A percentile compares a stretch with the other conserved stretches of the same genome.
Conservation (phyloP, 2,113 vertebrate species). For the Xyrauchen texanus region DNA sequence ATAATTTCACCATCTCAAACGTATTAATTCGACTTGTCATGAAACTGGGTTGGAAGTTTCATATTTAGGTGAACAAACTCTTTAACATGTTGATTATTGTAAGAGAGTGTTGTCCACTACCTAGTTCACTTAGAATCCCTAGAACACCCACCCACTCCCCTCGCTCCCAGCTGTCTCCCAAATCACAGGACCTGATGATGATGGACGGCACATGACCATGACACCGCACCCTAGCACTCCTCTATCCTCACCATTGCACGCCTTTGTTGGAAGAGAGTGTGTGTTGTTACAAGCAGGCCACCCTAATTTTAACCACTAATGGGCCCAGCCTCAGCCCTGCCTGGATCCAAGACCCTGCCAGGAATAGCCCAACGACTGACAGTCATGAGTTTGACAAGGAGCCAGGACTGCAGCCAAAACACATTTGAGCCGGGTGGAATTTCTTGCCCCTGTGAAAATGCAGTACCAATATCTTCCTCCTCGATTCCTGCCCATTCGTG, state of each 20-base stretch:
- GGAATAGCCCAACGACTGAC: slow-evolving; percentile 82
- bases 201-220: slow-evolving; percentile 62
- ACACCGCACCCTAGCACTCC: slow-evolving; percentile 58
- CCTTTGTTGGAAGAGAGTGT: slow-evolving; percentile 74
- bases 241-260: slow-evolving; percentile 65
- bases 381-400: slow-evolving; percentile 80
- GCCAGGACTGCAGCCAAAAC: slow-evolving; percentile 76
- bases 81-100: too few relatives aligned
- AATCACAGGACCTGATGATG: slow-evolving; percentile 58
- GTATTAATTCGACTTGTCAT: too few relatives aligned
- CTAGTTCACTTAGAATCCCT: slow-evolving; percentile 8
- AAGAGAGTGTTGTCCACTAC: background rate
- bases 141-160: background rate
- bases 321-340: slow-evolving; percentile 73
- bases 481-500: slow-evolving; percentile 32
- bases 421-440: slow-evolving; percentile 83
- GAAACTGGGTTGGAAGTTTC: too few relatives aligned
- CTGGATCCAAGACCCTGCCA: slow-evolving; percentile 71
- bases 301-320: slow-evolving; percentile 83
- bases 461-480: slow-evolving; percentile 77
- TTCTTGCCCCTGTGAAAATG: slow-evolving; percentile 85
- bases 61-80: too few relatives aligned
- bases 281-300: slow-evolving; percentile 72
- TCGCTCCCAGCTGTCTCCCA: slow-evolving; percentile 54
- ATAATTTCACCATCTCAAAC: too few relatives aligned